Percentiles rank a stretch among this genome's conserved stretches.
These are phyloP conservation scores for Pseudotriccus pelzelni DNA, from an alignment of 2,797 vertebrate genomes.

Conservation along the genomic window DNA sequence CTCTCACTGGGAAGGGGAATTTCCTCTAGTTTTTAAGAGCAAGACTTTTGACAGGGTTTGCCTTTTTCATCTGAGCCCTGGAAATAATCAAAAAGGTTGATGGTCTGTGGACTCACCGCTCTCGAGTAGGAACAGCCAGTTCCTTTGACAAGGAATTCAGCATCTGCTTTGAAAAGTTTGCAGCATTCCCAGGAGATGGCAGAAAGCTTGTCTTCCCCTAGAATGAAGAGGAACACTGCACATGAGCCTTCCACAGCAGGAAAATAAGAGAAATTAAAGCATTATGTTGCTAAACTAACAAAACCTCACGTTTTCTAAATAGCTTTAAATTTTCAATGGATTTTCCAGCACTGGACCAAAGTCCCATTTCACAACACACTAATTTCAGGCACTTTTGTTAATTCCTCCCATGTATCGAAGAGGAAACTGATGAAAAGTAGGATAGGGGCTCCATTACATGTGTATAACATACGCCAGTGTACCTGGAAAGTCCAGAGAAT, in stretches of 20 bases:
- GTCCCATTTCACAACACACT: background rate
- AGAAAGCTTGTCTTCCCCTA: conserved; percentile 64
- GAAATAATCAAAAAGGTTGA: background rate
- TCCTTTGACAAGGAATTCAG: conserved; percentile 64
- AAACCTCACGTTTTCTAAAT: background rate
- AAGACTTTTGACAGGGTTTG: background rate
- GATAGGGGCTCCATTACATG: background rate
- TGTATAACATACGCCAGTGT: rapidly evolving
- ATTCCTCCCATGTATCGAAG: rapidly evolving
- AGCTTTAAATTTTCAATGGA: background rate
- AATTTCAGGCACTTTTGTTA: background rate
- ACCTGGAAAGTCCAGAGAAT: background rate
- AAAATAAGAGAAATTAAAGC: background rate
- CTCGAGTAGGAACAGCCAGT: background rate
- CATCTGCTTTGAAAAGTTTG: conserved; percentile 75
- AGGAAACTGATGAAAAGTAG: background rate
- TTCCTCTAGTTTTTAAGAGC: background rate
- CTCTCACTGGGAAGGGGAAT: background rate
- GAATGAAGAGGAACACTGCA: conserved; percentile 70
- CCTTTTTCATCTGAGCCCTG: background rate
- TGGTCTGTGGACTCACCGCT: conserved; percentile 7
- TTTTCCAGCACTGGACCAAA: background rate
- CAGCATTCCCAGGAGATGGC: conserved; percentile 76
- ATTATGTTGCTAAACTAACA: background rate
- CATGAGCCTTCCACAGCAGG: conserved; percentile 56